Percentiles rank a stretch among this genome's conserved stretches.
These are phyloP conservation scores for Peromyscus californicus DNA, from an alignment of 2,113 vertebrate species.

Conservation along the genomic window DNA sequence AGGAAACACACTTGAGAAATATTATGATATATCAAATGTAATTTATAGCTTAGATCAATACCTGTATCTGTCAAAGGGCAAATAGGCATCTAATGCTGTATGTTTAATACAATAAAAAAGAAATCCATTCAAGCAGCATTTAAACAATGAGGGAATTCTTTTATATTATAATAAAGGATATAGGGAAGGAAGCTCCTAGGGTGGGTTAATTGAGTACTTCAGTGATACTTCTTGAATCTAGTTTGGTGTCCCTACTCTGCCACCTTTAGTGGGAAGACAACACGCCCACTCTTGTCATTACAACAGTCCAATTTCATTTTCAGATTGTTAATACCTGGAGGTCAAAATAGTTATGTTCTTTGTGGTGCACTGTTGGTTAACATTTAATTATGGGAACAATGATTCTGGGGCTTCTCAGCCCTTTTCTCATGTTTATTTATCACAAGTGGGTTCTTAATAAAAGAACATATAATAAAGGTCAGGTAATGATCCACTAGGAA, in stretches of 20 bases:
- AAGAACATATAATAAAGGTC: not conserved
- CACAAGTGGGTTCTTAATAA: not conserved
- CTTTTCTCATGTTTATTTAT: not conserved
- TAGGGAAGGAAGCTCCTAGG: not conserved
- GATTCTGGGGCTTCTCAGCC: not conserved
- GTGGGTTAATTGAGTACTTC: not conserved
- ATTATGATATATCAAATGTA: not conserved
- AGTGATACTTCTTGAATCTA: not conserved
- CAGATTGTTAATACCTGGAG: not conserved
- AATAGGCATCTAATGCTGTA: not conserved
- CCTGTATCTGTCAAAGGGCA: not conserved
- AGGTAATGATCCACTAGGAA: not conserved
- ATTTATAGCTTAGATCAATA: not conserved
- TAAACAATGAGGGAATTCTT: not conserved
- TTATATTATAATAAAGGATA: not conserved
- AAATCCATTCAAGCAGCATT: not conserved
- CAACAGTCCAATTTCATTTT: not conserved
- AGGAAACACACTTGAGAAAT: not conserved
- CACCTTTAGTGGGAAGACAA: not conserved
- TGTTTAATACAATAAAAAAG: conserved; percentile 13
- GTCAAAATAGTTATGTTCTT: not conserved
- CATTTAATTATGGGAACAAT: not conserved
- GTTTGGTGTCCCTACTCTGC: not conserved
- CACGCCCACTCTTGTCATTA: not conserved
- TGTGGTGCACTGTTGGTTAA: not conserved